A percentile compares a stretch with the other conserved stretches of the same genome.
Conservation (phyloP, 2,113 vertebrate species). For the Chloebia gouldiae region DNA sequence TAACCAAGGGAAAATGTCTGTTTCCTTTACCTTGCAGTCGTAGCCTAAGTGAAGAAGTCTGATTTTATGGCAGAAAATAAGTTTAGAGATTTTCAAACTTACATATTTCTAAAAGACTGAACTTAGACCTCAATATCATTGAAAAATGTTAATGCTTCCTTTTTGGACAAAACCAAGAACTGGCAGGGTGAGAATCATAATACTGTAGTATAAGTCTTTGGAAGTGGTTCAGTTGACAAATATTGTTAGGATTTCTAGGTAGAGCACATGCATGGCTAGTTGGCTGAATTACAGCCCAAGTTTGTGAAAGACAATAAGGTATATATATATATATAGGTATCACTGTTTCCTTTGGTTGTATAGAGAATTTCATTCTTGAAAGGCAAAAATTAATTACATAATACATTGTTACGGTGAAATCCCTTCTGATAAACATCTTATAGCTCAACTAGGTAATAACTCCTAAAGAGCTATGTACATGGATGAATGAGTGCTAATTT, state of each 20-base stretch:
- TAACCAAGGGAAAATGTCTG: not conserved
- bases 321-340: not conserved
- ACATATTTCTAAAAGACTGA: not conserved
- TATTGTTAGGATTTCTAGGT: not conserved
- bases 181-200: not conserved
- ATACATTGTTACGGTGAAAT: not conserved
- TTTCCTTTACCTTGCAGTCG: not conserved
- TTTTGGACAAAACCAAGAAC: not conserved
- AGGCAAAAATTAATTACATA: not conserved
- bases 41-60: not conserved
- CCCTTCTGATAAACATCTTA: not conserved
- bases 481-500: not conserved
- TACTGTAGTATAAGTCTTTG: not conserved
- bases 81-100: not conserved
- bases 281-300: not conserved
- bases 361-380: not conserved
- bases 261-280: not conserved
- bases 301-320: not conserved
- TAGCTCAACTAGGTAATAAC: not conserved
- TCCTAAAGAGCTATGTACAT: not conserved
- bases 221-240: not conserved
- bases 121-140: accelerated
- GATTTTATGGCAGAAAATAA: not conserved
- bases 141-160: not conserved
- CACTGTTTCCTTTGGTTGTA: not conserved